A percentile compares a stretch with the other conserved stretches of the same genome.
Conservation (phyloP, 2,113 vertebrate genomes). For the Trachemys scripta region DNA sequence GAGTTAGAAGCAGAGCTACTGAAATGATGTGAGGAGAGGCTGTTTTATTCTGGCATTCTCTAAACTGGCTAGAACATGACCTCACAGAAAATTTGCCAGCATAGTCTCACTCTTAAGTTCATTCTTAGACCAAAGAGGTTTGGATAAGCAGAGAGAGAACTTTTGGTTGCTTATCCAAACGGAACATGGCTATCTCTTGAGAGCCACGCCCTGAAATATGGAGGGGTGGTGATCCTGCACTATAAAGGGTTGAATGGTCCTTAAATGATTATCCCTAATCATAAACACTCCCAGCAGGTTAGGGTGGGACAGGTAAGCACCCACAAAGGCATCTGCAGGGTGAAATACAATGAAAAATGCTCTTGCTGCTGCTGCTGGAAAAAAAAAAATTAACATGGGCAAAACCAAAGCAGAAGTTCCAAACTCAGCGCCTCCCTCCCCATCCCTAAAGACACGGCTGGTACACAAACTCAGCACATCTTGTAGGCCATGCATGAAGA, state of each 20-base stretch:
- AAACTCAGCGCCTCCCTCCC: accelerated
- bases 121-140: not conserved
- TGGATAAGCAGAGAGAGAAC: not conserved
- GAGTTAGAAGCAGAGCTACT: not conserved
- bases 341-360: not conserved
- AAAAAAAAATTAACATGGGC: not conserved
- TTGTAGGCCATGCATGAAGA: conserved; percentile 18
- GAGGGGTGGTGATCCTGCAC: not conserved
- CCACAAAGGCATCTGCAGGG: accelerated
- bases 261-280: accelerated
- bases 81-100: too few relatives aligned
- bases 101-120: too few relatives aligned
- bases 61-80: not conserved
- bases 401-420: not conserved
- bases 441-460: not conserved
- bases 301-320: not conserved
- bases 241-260: not conserved
- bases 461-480: not conserved
- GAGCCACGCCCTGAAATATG: accelerated
- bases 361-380: accelerated
- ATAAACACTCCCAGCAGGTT: not conserved
- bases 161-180: not conserved
- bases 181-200: not conserved
- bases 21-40: not conserved
- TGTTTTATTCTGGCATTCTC: not conserved